Base-by-base conservation (phyloP, 2,797 vertebrate species). In the Microctenopoma stevenorrisi region DNA sequence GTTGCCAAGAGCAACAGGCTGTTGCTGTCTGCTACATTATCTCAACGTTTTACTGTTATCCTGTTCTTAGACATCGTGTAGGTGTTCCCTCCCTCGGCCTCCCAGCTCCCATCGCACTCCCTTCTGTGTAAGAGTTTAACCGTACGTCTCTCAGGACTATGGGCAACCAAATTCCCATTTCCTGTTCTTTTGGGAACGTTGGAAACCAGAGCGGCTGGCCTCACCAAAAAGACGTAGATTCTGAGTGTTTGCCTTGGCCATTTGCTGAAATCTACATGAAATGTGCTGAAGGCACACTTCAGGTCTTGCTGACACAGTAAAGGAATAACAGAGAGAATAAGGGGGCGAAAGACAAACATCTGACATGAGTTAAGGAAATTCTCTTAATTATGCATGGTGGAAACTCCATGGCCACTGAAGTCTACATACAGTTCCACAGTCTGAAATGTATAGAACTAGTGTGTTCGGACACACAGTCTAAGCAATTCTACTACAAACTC, bases 1-100 rank as follows among this genome's bases (percentile, higher is more conserved):
- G 62, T 57, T 62, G 90, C 92, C 91, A 93, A 93, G 78, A 91
- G 72, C 80, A 92, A 94, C 92, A 92, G 68, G 57, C 67, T 22
- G 22, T 22, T 22, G 22, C 74, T 35, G 86, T 85, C 84, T 80
- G 79, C 85, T 76, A 80, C 81, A 62, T 76, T 64, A 55, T 61
- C 58, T 75, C 66, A 61, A 70, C 72, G 69, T 56, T 38, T n/a
- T 37, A 52, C 52, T 18, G 2, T 37, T 60, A 30, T 43, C 74
- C 58, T 51, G 52, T 60, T 55, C 60, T 38, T 69, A 38, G 53
- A 46, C 42, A 64, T 52, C 14, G 40, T 49, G 50, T 59, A 14
- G 33, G 22, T 58, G 60, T 62, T 50, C 48, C 40, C 43, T 57
- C 37, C 22, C 54, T 25, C 49, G 11, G 37, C 50, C 12, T 64